Conservation (phyloP, 2,888 invertebrate species). For the Piscicola geometra region DNA sequence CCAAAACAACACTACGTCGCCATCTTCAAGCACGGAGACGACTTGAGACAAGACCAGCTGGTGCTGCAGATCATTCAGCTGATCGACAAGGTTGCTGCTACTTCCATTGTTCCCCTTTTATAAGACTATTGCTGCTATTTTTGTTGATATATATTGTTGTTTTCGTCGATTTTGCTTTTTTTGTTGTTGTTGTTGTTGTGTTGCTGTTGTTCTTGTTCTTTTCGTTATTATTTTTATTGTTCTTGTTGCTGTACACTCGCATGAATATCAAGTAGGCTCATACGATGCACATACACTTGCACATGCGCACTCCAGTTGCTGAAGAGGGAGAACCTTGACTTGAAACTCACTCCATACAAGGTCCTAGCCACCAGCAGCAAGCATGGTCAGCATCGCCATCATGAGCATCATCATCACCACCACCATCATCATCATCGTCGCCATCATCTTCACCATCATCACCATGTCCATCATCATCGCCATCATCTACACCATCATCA, state of each 20-base stretch:
- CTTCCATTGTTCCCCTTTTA: neutral
- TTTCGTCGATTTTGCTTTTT: neutral
- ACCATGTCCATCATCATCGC: too few species aligned
- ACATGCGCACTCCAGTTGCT: constrained; percentile 65
- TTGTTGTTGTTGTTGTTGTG: too few species aligned
- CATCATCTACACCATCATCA: too few species aligned
- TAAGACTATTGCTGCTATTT: too few species aligned
- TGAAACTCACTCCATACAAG: constrained; percentile 89
- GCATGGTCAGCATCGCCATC: constrained; percentile 63
- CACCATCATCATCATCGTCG: neutral
- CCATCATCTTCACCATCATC: constrained; percentile 7
- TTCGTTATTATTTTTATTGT: neutral
- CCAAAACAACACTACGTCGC: constrained; percentile 69
- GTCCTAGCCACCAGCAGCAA: constrained; percentile 91
- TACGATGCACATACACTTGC: neutral
- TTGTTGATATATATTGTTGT: neutral
- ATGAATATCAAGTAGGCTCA: too few species aligned
- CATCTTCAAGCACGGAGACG: constrained; percentile 96
- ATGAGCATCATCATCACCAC: neutral
- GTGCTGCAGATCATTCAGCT: constrained; percentile 94
- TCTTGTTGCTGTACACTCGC: neutral
- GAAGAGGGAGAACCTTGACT: constrained; percentile 86
- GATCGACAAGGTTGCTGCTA: constrained; percentile 73
- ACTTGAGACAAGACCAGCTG: constrained; percentile 91
- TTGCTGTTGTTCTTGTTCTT: neutral